Evolutionary conservation across 2,888 invertebrate species (phyloP).

Genomic region (Pemphredon lugubris): DNA sequence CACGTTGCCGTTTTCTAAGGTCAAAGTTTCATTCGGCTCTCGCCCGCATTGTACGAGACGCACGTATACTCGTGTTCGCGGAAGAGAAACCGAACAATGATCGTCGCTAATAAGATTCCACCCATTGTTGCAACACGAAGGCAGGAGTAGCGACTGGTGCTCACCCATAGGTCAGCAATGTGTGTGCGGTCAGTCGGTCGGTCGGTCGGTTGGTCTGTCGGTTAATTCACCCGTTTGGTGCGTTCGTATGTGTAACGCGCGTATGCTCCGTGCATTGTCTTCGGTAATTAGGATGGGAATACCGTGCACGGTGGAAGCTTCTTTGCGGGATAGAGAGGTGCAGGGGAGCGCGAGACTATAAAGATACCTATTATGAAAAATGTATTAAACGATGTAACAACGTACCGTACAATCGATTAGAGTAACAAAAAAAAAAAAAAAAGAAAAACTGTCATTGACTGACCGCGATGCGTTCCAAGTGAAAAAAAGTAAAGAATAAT

Average conservation of each 20-base stretch:
- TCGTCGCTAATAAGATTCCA: conserved; percentile 39
- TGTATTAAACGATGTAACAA: neutral
- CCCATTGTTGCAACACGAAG: conserved; percentile 43
- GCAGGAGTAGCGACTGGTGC: conserved; percentile 36
- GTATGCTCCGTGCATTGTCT: conserved; percentile 30
- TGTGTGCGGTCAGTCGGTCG: conserved; percentile 64
- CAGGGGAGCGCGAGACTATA: neutral
- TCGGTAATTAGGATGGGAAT: conserved; percentile 44
- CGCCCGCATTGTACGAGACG: neutral
- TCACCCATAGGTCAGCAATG: conserved; percentile 53
- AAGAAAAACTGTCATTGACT: too few relatives aligned
- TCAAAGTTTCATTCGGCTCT: neutral
- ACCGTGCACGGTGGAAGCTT: conserved; percentile 8
- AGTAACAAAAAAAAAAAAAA: too few relatives aligned
- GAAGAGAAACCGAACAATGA: conserved; percentile 31
- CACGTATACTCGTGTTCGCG: neutral
- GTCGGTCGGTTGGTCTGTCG: conserved; percentile 69
- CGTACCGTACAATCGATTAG: too few relatives aligned
- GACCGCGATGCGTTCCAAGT: too few relatives aligned
- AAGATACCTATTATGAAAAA: too few relatives aligned
- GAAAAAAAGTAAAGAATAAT: too few relatives aligned
- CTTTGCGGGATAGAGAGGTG: conserved; percentile 13
- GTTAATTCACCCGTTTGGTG: conserved; percentile 61
- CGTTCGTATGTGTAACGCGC: conserved; percentile 21
- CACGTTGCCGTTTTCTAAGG: too few relatives aligned